These are phyloP conservation scores for Serinus canaria DNA, from an alignment of 2,113 vertebrate species.

Conservation along the genomic window DNA sequence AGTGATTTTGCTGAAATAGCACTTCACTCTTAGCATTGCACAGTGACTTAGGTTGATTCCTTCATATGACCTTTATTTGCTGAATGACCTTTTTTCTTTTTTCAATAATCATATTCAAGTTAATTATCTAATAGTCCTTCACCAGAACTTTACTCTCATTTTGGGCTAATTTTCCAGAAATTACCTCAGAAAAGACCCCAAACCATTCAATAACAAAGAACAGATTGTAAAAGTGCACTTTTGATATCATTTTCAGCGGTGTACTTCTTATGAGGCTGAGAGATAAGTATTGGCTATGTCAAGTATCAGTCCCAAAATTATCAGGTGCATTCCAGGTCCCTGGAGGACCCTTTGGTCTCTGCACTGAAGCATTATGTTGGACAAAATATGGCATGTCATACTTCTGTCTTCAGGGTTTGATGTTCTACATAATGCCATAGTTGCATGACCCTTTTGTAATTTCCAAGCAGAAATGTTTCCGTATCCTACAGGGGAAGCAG, in stretches of 20 bases:
- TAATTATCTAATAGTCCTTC: conserved; percentile 57
- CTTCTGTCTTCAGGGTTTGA: not conserved
- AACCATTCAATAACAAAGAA: conserved; percentile 46
- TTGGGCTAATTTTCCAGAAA: conserved; percentile 72
- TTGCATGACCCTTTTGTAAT: conserved; percentile 16
- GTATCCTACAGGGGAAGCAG: not conserved
- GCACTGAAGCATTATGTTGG: not conserved
- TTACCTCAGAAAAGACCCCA: not conserved
- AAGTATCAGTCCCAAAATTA: conserved; percentile 48
- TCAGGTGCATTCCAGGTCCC: conserved; percentile 16
- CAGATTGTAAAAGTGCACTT: conserved; percentile 8
- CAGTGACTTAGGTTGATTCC: conserved; percentile 6
- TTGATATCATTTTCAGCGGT: conserved; percentile 30
- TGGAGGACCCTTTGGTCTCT: conserved; percentile 2
- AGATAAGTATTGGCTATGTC: conserved; percentile 43
- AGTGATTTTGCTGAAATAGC: conserved; percentile 30
- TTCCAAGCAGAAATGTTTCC: conserved; percentile 12
- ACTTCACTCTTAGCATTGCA: conserved; percentile 6
- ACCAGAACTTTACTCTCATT: conserved; percentile 35
- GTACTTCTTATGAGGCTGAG: not conserved
- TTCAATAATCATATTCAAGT: conserved; percentile 44
- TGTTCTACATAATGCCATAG: not conserved
- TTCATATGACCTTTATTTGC: conserved; percentile 62
- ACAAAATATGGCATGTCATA: conserved; percentile 49
- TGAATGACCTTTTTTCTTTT: conserved; percentile 21